These are phyloP conservation scores for Melolontha melolontha DNA, from an alignment of 2,888 invertebrate genomes.

Conservation along the genomic window DNA sequence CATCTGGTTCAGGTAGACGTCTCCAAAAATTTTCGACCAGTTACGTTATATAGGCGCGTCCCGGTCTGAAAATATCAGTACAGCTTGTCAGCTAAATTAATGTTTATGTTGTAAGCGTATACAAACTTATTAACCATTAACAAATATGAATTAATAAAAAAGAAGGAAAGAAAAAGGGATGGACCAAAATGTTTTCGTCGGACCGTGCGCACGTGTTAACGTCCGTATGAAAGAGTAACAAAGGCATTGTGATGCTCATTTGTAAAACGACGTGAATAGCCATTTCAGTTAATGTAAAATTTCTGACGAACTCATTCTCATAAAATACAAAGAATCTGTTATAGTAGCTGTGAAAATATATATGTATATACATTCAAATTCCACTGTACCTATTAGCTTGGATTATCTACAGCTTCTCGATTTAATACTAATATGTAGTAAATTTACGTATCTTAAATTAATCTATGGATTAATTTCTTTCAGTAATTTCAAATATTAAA, in stretches of 20 bases:
- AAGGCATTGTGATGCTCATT: conserved; percentile 26
- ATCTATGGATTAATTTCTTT: too few relatives aligned
- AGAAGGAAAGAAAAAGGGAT: conserved; percentile 4
- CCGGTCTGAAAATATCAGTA: conserved; percentile 37
- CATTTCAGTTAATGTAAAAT: conserved; percentile 16
- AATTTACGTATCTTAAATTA: too few relatives aligned
- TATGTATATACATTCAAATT: not conserved
- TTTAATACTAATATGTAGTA: too few relatives aligned
- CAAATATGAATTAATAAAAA: conserved; percentile 31
- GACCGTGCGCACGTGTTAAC: conserved; percentile 22
- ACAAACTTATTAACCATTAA: conserved; percentile 34
- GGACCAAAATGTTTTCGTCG: not conserved
- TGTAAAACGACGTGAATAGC: conserved; percentile 25
- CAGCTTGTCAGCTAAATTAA: conserved; percentile 41
- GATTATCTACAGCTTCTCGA: too few relatives aligned
- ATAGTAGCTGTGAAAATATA: not conserved
- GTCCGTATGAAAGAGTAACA: conserved; percentile 19
- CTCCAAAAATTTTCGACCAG: conserved; percentile 37
- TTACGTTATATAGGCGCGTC: conserved; percentile 35
- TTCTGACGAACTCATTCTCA: conserved; percentile 25
- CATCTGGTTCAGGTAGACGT: conserved; percentile 48
- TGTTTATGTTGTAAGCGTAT: conserved; percentile 41
- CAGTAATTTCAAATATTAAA: too few relatives aligned
- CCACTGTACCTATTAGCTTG: too few relatives aligned
- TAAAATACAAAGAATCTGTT: conserved; percentile 1